Evolutionary conservation across 2,797 vertebrate species (phyloP).

Genomic region (Pogonophryne albipinna): DNA sequence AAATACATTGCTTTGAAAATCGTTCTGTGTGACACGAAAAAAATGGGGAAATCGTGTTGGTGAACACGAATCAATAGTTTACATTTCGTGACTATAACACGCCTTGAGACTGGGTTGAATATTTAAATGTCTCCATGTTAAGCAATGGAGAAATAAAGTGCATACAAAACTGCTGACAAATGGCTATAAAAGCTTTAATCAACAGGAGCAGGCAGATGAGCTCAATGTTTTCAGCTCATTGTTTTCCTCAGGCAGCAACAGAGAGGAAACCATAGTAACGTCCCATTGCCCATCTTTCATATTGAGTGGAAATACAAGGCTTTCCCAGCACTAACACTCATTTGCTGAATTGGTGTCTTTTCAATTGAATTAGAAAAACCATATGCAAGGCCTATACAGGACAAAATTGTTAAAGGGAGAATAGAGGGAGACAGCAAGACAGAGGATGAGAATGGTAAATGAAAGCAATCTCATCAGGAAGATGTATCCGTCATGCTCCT

Average conservation of each 20-base stretch:
- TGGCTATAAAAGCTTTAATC: background rate
- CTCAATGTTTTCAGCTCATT: background rate
- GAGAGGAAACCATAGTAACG: background rate
- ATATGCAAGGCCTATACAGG: constrained; percentile 9
- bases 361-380: constrained; percentile 43
- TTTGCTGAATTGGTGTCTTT: constrained; percentile 15
- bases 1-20: too few relatives aligned
- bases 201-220: background rate
- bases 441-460: constrained; percentile 37
- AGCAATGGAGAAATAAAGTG: too few relatives aligned
- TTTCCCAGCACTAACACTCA: constrained; percentile 7
- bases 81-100: too few relatives aligned
- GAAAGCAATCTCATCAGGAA: constrained; percentile 48
- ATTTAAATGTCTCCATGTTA: too few relatives aligned
- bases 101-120: too few relatives aligned
- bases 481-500: constrained; percentile 36
- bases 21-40: too few relatives aligned
- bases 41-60: too few relatives aligned
- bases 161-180: too few relatives aligned
- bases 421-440: background rate
- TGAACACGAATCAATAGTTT: too few relatives aligned
- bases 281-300: background rate
- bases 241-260: background rate
- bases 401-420: constrained; percentile 9
- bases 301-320: background rate